These are phyloP conservation scores for Lanistes nyassanus DNA, from an alignment of 1,140 invertebrate genomes.

Conservation along the genomic window DNA sequence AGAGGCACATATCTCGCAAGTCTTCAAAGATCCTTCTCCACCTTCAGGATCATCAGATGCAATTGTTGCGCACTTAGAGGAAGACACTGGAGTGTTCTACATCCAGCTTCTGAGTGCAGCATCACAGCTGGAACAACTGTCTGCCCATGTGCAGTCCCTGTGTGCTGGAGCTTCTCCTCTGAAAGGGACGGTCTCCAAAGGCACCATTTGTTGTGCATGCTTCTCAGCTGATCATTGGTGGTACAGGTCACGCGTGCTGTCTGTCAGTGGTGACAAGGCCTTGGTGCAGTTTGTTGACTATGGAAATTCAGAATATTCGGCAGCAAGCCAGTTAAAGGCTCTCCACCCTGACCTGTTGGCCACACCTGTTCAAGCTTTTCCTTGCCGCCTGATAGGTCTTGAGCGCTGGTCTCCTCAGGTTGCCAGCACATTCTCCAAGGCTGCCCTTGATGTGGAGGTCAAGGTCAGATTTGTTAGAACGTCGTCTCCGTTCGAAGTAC, in stretches of 20 bases:
- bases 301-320: slow-evolving; percentile 41
- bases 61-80: slow-evolving; percentile 34
- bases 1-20: not conserved
- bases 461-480: slow-evolving; percentile 30
- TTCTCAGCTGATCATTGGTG: slow-evolving; percentile 78
- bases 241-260: slow-evolving; percentile 81
- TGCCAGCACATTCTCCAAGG: slow-evolving; percentile 28
- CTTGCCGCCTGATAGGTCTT: slow-evolving; percentile 35
- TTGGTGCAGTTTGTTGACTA: slow-evolving; percentile 74
- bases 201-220: slow-evolving; percentile 69
- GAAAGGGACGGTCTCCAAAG: slow-evolving; percentile 19
- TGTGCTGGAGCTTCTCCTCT: slow-evolving; percentile 4
- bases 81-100: slow-evolving; percentile 33
- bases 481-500: slow-evolving; percentile 31
- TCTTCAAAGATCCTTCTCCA: slow-evolving; percentile 18
- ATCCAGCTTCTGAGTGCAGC: slow-evolving; percentile 29
- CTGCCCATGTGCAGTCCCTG: slow-evolving; percentile 14
- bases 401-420: slow-evolving; percentile 18
- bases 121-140: slow-evolving; percentile 13
- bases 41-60: slow-evolving; percentile 25
- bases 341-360: slow-evolving; percentile 28
- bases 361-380: slow-evolving; percentile 34
- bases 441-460: slow-evolving; percentile 33
- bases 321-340: slow-evolving; percentile 23
- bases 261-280: slow-evolving; percentile 66